Evolutionary conservation across 53 echinoderm and acorn worm genomes (phyloP).

Genomic region (Crossaster papposus): DNA sequence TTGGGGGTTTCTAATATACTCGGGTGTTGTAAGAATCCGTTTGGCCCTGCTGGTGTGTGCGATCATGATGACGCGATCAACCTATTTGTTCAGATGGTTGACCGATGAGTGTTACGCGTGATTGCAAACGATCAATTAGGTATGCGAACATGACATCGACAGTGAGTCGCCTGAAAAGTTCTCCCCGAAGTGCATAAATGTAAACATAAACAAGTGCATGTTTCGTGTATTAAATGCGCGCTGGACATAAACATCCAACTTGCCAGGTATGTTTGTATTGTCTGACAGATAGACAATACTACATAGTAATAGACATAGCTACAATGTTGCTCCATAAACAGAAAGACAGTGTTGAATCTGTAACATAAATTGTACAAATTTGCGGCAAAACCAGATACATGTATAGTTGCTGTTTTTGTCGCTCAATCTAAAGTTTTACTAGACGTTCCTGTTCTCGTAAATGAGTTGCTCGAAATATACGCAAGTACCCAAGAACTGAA

Average conservation of each 20-base stretch:
- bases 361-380: neutral
- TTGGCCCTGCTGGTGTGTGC: neutral
- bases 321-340: too few relatives aligned
- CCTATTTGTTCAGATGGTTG: slow-evolving; percentile 39
- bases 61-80: neutral
- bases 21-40: neutral
- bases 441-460: neutral
- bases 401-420: neutral
- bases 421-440: neutral
- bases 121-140: neutral
- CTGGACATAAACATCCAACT: too few relatives aligned
- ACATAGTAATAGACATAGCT: too few relatives aligned
- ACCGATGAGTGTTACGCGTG: slow-evolving; percentile 4
- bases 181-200: neutral
- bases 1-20: neutral
- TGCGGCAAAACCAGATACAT: neutral
- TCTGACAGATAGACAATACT: too few relatives aligned
- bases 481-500: neutral
- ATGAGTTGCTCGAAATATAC: neutral
- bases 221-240: neutral
- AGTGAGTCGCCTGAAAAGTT: neutral
- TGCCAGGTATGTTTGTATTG: too few relatives aligned
- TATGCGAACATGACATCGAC: neutral
- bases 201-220: neutral
- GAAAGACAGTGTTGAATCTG: too few relatives aligned